Evolutionary conservation across 2,797 vertebrate genomes (phyloP).

Genomic region (Babyrousa celebensis): DNA sequence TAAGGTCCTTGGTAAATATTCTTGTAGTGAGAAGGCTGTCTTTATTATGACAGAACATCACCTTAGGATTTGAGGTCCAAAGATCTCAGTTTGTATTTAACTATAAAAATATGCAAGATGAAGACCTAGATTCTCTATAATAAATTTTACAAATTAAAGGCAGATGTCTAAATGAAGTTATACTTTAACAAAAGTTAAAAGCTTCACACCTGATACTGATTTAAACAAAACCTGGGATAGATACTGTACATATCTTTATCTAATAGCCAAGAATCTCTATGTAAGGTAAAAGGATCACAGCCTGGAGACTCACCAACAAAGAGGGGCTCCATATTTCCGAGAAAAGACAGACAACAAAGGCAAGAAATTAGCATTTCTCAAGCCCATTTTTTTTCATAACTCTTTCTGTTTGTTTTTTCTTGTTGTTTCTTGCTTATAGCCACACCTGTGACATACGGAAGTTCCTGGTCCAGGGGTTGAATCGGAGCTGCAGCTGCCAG

Average conservation of each 20-base stretch:
- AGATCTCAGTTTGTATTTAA: background rate
- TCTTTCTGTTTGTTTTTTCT: no score
- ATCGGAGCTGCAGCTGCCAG: no score
- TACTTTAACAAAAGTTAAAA: background rate
- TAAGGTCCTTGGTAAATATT: background rate
- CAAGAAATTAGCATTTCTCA: constrained; percentile 17
- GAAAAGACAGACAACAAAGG: background rate
- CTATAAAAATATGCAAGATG: constrained; percentile 7
- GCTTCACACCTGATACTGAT: background rate
- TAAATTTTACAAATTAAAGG: background rate
- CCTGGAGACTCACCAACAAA: background rate
- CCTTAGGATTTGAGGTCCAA: background rate
- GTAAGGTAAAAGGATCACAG: constrained; percentile 2
- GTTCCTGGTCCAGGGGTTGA: no score
- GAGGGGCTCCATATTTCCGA: background rate
- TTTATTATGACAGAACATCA: background rate
- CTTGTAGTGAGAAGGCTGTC: background rate
- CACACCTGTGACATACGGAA: no score
- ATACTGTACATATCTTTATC: background rate
- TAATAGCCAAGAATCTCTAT: constrained; percentile 5
- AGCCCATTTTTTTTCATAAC: background rate
- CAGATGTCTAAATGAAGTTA: background rate
- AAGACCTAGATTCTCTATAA: constrained; percentile 31
- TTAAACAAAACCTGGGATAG: constrained; percentile 6
- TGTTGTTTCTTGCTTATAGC: no score